Evolutionary conservation across 2,888 invertebrate genomes (phyloP).

Genomic region (Lithophane socia): DNA sequence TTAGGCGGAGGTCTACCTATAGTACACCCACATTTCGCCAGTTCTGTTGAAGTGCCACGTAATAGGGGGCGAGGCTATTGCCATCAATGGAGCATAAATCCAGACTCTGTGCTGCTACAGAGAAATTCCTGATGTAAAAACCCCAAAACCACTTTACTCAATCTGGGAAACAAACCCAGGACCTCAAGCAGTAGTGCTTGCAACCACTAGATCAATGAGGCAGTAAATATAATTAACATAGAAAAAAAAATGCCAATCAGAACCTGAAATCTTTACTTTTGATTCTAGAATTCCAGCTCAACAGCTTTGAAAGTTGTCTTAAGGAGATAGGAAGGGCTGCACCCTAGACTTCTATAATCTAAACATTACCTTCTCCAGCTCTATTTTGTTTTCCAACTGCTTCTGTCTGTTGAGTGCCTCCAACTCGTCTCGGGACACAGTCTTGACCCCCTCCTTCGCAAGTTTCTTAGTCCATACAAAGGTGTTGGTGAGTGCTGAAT

Average conservation of each 20-base stretch:
- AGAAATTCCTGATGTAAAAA: background rate
- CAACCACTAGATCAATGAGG: too few species aligned
- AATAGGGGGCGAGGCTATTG: background rate
- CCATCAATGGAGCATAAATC: too few species aligned
- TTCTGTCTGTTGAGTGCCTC: slow-evolving; percentile 96
- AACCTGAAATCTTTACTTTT: background rate
- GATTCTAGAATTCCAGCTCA: background rate
- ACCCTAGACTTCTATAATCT: background rate
- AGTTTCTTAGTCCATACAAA: slow-evolving; percentile 99
- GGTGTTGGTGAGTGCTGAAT: slow-evolving; percentile 97
- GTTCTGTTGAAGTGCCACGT: background rate
- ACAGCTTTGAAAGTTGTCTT: background rate
- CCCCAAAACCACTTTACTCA: background rate
- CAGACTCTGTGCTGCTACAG: background rate
- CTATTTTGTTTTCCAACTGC: slow-evolving; percentile 97
- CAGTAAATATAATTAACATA: background rate
- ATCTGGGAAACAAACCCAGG: background rate
- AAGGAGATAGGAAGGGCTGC: background rate
- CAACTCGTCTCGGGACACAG: slow-evolving; percentile 94
- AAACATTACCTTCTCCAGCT: slow-evolving; percentile 95
- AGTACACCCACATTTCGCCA: background rate
- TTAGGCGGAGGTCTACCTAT: background rate
- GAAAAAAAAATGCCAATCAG: background rate
- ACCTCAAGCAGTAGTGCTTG: background rate
- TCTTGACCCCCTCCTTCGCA: slow-evolving; percentile 97